Conservation (phyloP, 2,113 vertebrate species). For the Myotis yumanensis region DNA sequence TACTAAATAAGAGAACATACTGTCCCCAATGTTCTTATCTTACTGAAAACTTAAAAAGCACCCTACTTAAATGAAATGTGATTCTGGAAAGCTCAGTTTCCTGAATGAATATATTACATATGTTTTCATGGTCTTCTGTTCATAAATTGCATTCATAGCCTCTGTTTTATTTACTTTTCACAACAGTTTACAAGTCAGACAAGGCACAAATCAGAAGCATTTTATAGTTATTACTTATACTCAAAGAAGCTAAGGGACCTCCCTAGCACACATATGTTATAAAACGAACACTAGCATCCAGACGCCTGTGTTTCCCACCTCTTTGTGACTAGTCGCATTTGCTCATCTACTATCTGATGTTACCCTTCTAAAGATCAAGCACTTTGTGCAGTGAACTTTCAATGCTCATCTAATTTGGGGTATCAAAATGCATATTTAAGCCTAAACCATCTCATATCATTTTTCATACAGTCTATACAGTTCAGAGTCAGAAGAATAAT, state of each 20-base stretch:
- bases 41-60: background rate
- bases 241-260: background rate
- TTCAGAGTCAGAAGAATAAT: background rate
- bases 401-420: background rate
- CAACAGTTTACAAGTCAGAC: background rate
- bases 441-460: background rate
- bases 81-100: background rate
- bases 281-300: background rate
- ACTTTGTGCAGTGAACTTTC: background rate
- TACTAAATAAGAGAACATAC: background rate
- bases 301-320: background rate
- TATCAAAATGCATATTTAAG: background rate
- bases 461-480: background rate
- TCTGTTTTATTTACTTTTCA: conserved; percentile 13
- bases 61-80: background rate
- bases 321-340: background rate
- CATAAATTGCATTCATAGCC: background rate
- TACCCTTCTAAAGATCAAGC: background rate
- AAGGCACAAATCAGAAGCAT: background rate
- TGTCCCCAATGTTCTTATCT: background rate
- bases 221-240: background rate
- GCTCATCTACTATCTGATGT: background rate
- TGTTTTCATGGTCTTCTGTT: conserved; percentile 19
- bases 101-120: background rate
- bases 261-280: background rate